These are phyloP conservation scores for Helicoverpa armigera DNA, from an alignment of 1,140 invertebrate species.

Conservation along the genomic window DNA sequence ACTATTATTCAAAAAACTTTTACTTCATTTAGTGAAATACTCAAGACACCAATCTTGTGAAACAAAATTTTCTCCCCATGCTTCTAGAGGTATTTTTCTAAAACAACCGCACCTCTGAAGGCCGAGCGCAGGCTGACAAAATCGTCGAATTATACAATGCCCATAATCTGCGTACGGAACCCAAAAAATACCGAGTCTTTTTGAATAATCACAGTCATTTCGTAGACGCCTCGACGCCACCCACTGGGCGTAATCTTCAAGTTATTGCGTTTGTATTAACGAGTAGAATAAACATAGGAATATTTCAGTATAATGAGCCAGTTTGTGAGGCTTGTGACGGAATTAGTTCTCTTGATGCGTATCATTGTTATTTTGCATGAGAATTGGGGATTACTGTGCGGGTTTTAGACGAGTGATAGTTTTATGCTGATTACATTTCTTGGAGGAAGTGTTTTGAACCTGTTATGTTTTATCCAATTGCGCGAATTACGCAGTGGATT, in stretches of 20 bases:
- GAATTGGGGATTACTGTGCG: constrained; percentile 4
- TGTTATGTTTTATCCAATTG: background rate
- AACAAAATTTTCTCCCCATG: background rate
- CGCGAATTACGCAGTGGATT: background rate
- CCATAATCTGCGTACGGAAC: constrained; percentile 44
- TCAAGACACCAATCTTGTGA: background rate
- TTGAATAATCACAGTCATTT: constrained; percentile 64
- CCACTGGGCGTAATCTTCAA: constrained; percentile 61
- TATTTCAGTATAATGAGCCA: constrained; percentile 61
- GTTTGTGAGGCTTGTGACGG: constrained; percentile 49
- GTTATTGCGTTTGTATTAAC: constrained; percentile 65
- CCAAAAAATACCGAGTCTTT: constrained; percentile 55
- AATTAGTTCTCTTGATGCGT: constrained; percentile 50
- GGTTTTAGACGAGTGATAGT: constrained; percentile 26
- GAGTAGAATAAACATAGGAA: constrained; percentile 63
- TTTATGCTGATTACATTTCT: constrained; percentile 20
- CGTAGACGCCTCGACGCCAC: constrained; percentile 45
- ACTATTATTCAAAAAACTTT: too few species aligned
- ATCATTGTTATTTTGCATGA: constrained; percentile 28
- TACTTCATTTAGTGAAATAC: background rate
- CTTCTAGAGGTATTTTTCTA: background rate
- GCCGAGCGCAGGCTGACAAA: constrained; percentile 3
- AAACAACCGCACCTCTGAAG: background rate
- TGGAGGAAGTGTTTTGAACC: background rate
- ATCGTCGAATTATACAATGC: constrained; percentile 49